Evolutionary conservation across 2,888 invertebrate species (phyloP), one percentile per base, ranked within the genome.

Genomic region (Pseudococcus longispinus): DNA sequence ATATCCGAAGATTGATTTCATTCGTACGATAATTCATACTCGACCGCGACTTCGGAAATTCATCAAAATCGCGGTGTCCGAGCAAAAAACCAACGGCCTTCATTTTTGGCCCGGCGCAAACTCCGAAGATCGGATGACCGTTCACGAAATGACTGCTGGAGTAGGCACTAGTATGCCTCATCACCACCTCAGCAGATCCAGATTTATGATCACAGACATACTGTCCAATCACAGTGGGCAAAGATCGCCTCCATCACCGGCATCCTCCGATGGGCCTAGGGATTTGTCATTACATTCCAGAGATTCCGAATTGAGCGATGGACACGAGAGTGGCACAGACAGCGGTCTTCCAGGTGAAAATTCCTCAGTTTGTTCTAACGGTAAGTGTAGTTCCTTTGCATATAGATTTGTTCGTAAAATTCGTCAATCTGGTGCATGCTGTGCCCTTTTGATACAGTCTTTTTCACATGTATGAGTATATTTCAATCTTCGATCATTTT

Each of bases 191-290:
- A 90, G 90, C 91, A 93, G 96, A 89, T 95, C 96, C 88, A 92
- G 96, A 89, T 96, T 96, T 92, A 96, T 96, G 96, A 96, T 96
- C 92, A 96, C 96, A 89, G 96, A 96, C 91, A 96, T 96, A 90
- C 92, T 96, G 89, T 94, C 94, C 85, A 91, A 91, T n/a, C 74
- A 83, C n/a, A 84, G 83, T 42, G 87, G 87, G 4, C 89, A 90
- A 91, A 90, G 92, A 91, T 89, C 91, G 90, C 89, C 91, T 91
- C 90, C 92, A 91, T 90, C 90, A 90, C 91, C 92, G 90, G 90
- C 91, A 90, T 90, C 92, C 90, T 90, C 93, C 90, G 90, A 90
- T 89, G 93, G 91, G 89, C 93, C 92, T 88, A 92, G 93, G 89
- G 93, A 93, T 89, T 89, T 92, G 86, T 91, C 91, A n/a, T 90